phyloP scores from a whole-genome alignment of 2,888 invertebrate species.

The Bhutanitis thaidina region DNA sequence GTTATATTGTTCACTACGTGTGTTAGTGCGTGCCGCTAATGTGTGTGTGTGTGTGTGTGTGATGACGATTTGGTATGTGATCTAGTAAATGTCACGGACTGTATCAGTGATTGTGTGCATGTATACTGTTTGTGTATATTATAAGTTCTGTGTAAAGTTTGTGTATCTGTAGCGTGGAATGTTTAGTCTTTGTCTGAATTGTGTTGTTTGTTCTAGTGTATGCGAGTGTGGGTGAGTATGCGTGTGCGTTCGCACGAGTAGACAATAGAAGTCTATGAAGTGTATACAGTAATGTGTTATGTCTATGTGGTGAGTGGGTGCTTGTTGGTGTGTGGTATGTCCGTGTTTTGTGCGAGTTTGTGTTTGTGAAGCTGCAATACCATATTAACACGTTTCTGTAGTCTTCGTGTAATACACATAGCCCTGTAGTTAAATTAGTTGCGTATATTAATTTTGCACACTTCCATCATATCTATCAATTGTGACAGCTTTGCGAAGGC shows the following conservation, averaged over 20 bases:
- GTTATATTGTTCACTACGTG: no score
- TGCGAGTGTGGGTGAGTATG: background rate
- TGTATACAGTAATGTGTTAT: no score
- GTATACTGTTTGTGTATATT: background rate
- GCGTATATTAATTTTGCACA: conserved; percentile 43
- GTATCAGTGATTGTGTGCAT: background rate
- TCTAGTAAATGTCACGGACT: background rate
- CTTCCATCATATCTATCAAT: conserved; percentile 48
- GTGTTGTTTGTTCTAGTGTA: no score
- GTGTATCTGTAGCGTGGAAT: background rate
- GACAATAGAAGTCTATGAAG: no score
- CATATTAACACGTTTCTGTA: background rate
- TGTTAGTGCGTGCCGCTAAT: background rate
- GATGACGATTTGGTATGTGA: background rate
- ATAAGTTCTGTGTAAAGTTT: background rate
- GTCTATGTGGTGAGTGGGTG: background rate
- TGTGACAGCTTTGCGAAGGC: conserved; percentile 59
- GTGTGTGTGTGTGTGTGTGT: background rate
- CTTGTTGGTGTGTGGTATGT: background rate
- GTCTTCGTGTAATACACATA: no score
- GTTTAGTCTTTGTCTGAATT: no score
- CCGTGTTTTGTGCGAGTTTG: background rate
- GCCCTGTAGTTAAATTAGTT: background rate
- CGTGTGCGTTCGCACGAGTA: background rate
- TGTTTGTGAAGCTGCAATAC: no score